A percentile compares a stretch with the other conserved stretches of the same genome.
phyloP scores from a whole-genome alignment of 2,113 vertebrate species.

The Engystomops pustulosus region DNA sequence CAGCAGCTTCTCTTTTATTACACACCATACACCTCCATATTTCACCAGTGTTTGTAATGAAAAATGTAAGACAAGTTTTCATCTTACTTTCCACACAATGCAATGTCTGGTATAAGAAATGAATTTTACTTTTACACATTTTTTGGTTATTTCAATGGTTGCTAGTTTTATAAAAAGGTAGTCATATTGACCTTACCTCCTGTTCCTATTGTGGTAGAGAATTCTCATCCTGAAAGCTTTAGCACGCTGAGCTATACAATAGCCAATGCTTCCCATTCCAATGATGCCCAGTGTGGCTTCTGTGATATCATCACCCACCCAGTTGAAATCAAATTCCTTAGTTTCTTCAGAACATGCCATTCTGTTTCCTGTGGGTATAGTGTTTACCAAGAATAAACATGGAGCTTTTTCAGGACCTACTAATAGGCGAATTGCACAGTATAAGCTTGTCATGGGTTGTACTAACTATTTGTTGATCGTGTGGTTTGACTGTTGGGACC shows the following conservation, averaged over 20 bases:
- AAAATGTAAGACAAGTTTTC: too few relatives aligned
- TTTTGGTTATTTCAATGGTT: not conserved
- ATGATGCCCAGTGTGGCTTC: slow-evolving; percentile 71
- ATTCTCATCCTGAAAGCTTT: slow-evolving; percentile 75
- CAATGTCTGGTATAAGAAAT: too few relatives aligned
- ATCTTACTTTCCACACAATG: too few relatives aligned
- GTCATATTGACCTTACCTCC: slow-evolving; percentile 64
- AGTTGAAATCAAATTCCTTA: slow-evolving; percentile 63
- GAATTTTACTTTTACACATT: too few relatives aligned
- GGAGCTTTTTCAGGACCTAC: not conserved
- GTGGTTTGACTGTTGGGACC: too few relatives aligned
- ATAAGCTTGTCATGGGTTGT: too few relatives aligned
- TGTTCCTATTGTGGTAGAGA: slow-evolving; percentile 74
- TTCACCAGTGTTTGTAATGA: too few relatives aligned
- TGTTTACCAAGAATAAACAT: not conserved
- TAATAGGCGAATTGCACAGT: too few relatives aligned
- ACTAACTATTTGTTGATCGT: too few relatives aligned
- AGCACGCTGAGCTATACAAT: slow-evolving; percentile 71
- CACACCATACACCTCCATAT: too few relatives aligned
- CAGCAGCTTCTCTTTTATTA: too few relatives aligned
- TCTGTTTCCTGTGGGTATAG: slow-evolving; percentile 62
- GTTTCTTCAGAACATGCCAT: slow-evolving; percentile 64
- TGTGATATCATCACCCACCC: slow-evolving; percentile 71
- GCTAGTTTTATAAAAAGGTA: not conserved
- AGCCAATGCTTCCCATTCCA: slow-evolving; percentile 75